Percentiles rank a stretch among this genome's conserved stretches.
Evolutionary conservation across 2,113 vertebrate genomes (phyloP).

Genomic region (Boulengeromyrus knoepffleri): DNA sequence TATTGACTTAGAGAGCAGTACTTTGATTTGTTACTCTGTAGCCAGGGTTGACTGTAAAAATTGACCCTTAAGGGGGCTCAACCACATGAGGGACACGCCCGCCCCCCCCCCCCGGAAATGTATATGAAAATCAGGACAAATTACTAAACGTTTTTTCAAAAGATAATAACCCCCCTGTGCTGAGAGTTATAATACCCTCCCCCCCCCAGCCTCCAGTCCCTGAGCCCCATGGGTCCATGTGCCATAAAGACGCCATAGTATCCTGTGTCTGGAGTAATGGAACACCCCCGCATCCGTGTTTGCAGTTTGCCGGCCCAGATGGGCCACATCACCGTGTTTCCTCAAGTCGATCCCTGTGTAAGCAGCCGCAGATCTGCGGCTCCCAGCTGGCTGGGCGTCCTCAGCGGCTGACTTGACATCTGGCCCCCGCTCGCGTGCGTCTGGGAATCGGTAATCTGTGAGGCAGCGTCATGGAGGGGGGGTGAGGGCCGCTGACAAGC

Average conservation of each 20-base stretch:
- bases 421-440: background rate
- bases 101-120: background rate
- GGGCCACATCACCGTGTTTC: background rate
- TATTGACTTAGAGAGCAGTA: background rate
- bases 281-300: background rate
- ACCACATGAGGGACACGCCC: background rate
- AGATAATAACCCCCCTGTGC: background rate
- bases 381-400: background rate
- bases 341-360: background rate
- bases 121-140: background rate
- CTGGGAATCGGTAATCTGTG: background rate
- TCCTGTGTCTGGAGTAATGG: background rate
- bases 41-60: background rate
- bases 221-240: background rate
- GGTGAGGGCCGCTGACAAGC: background rate
- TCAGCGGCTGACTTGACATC: background rate
- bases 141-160: background rate
- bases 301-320: background rate
- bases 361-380: background rate
- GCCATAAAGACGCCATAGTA: background rate
- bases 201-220: background rate
- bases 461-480: background rate
- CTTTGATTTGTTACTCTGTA: background rate
- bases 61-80: background rate
- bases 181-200: background rate